Conservation (phyloP, 1,140 invertebrate species). For the Drosophila lowei region DNA sequence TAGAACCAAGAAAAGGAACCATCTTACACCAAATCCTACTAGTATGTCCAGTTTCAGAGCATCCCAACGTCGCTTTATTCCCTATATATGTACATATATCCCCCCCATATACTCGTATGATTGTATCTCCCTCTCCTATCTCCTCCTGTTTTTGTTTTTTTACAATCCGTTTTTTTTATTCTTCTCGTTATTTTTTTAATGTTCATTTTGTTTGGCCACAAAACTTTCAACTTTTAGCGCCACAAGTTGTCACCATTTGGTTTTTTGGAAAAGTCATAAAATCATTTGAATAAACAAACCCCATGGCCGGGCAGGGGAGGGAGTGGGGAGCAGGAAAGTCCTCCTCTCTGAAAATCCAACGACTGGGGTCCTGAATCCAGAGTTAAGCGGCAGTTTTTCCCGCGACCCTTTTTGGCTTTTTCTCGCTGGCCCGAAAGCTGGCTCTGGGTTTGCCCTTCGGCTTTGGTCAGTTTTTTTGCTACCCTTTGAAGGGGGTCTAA, state of each 20-base stretch:
- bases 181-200: slow-evolving; percentile 45
- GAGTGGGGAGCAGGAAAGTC: too few species aligned
- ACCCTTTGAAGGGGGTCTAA: too few species aligned
- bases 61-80: too few species aligned
- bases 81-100: too few species aligned
- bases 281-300: slow-evolving; percentile 75
- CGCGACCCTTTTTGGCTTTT: slow-evolving; percentile 23
- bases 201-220: slow-evolving; percentile 62
- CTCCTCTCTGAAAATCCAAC: not conserved
- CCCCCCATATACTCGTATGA: too few species aligned
- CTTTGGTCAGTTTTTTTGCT: too few species aligned
- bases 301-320: not conserved
- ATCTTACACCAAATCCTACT: too few species aligned
- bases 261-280: slow-evolving; percentile 71
- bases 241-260: slow-evolving; percentile 76
- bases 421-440: not conserved
- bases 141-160: not conserved
- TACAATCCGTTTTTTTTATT: slow-evolving; percentile 1
- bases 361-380: not conserved
- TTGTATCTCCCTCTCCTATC: too few species aligned
- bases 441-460: too few species aligned
- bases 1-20: too few species aligned
- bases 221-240: slow-evolving; percentile 74
- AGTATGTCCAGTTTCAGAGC: too few species aligned
- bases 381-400: slow-evolving; percentile 52